A percentile compares a stretch with the other conserved stretches of the same genome.
phyloP scores from a whole-genome alignment of 1,140 invertebrate genomes.

The Caerostris extrusa region DNA sequence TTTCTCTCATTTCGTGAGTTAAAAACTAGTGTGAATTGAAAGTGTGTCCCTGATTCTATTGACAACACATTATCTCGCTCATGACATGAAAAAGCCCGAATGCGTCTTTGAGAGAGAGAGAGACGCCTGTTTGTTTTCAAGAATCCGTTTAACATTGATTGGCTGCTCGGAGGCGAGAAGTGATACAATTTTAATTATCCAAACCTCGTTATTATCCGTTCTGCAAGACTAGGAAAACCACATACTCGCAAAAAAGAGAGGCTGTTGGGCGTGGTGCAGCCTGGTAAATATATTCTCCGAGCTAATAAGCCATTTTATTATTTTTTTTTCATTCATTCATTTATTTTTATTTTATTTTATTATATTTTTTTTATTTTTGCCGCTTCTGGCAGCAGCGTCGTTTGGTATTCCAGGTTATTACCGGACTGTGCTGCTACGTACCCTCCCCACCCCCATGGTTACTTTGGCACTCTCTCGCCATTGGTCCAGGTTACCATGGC shows the following conservation, averaged over 20 bases:
- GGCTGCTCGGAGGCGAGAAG: background rate
- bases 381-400: slow-evolving; percentile 45
- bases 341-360: slow-evolving; percentile 38
- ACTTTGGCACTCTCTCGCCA: slow-evolving; percentile 72
- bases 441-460: slow-evolving; percentile 52
- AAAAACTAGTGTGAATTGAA: background rate
- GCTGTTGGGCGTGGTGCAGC: slow-evolving; percentile 64
- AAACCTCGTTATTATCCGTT: slow-evolving; percentile 38
- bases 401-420: slow-evolving; percentile 75
- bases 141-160: slow-evolving; percentile 32
- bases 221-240: slow-evolving; percentile 46
- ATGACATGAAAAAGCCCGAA: background rate
- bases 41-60: background rate
- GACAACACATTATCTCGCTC: background rate
- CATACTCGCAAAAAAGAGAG: slow-evolving; percentile 5
- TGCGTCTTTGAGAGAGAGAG: background rate
- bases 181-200: slow-evolving; percentile 55
- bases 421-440: slow-evolving; percentile 35
- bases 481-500: slow-evolving; percentile 70
- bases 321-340: slow-evolving; percentile 28
- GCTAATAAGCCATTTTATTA: slow-evolving; percentile 73
- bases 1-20: background rate
- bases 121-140: slow-evolving; percentile 21
- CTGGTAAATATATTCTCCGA: slow-evolving; percentile 66
- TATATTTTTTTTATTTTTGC: slow-evolving; percentile 29